Evolutionary conservation across 2,888 invertebrate species (phyloP).

Genomic region (Timandra comae): DNA sequence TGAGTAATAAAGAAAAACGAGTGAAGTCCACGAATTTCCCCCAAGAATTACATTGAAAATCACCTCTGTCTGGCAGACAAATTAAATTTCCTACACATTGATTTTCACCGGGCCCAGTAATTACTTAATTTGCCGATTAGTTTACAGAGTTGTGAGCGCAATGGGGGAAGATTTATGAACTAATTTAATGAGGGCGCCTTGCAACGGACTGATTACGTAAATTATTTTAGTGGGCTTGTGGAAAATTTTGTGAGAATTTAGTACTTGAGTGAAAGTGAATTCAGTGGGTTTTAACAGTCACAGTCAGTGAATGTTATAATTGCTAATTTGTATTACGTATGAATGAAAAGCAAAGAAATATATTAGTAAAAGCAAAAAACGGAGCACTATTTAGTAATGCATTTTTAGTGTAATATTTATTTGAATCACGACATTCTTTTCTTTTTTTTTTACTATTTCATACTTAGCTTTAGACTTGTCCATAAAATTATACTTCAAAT

Average conservation of each 20-base stretch:
- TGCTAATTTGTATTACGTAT: too few species aligned
- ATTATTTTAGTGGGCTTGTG: conserved; percentile 14
- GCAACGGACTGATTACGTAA: conserved; percentile 25
- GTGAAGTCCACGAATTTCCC: conserved; percentile 26
- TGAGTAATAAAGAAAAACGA: conserved; percentile 42
- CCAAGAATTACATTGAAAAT: conserved; percentile 41
- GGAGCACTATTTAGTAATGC: too few species aligned
- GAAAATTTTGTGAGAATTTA: neutral
- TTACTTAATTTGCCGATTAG: conserved; percentile 66
- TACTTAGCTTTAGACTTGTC: too few species aligned
- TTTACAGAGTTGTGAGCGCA: conserved; percentile 51
- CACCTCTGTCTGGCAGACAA: conserved; percentile 46
- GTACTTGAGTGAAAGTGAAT: too few species aligned
- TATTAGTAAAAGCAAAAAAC: too few species aligned
- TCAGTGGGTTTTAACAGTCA: too few species aligned
- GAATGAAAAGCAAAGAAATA: too few species aligned
- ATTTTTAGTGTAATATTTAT: too few species aligned
- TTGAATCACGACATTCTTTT: too few species aligned
- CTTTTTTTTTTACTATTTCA: too few species aligned
- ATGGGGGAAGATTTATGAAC: conserved; percentile 51
- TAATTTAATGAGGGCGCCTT: conserved; percentile 37
- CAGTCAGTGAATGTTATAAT: too few species aligned
- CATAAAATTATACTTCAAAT: too few species aligned
- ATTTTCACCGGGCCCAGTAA: conserved; percentile 55
- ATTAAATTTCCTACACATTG: conserved; percentile 67